phyloP scores from a whole-genome alignment of 2,797 vertebrate genomes.

The Sebastes miniatus region DNA sequence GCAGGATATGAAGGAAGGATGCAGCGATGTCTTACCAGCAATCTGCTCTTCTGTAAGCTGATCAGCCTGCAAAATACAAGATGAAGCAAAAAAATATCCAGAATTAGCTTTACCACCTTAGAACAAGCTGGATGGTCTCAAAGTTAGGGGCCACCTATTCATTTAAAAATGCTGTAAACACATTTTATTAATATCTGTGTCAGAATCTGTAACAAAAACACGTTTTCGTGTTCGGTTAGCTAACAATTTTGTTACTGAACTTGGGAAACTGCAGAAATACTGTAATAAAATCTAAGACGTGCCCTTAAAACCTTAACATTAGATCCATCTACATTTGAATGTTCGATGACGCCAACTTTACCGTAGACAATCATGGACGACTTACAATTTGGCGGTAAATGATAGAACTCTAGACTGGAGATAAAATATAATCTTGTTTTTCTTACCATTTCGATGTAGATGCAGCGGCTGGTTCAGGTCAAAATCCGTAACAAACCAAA shows the following conservation, averaged over 20 bases:
- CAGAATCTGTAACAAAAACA: too few relatives aligned
- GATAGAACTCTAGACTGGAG: background rate
- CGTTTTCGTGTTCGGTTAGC: background rate
- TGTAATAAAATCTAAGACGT: accelerated
- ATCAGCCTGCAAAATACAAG: slow-evolving; percentile 89
- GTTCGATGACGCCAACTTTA: background rate
- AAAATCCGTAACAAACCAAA: slow-evolving; percentile 56
- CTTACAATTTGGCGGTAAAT: slow-evolving; percentile 67
- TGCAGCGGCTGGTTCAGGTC: slow-evolving; percentile 39
- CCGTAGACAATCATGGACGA: slow-evolving; percentile 21
- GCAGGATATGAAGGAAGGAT: slow-evolving; percentile 45
- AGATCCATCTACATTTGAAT: background rate
- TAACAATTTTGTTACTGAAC: too few relatives aligned
- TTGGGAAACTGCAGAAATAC: accelerated
- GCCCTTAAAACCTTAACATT: too few relatives aligned
- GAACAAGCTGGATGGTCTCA: background rate
- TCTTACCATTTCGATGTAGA: slow-evolving; percentile 73
- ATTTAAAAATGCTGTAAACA: background rate
- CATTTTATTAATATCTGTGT: background rate
- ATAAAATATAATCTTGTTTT: background rate
- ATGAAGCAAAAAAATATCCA: background rate
- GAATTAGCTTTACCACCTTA: background rate
- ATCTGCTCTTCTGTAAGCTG: slow-evolving; percentile 99
- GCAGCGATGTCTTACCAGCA: slow-evolving; percentile 89
- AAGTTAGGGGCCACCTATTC: background rate